Conservation (phyloP, 1,140 invertebrate species). For the Drosophila guanche region DNA sequence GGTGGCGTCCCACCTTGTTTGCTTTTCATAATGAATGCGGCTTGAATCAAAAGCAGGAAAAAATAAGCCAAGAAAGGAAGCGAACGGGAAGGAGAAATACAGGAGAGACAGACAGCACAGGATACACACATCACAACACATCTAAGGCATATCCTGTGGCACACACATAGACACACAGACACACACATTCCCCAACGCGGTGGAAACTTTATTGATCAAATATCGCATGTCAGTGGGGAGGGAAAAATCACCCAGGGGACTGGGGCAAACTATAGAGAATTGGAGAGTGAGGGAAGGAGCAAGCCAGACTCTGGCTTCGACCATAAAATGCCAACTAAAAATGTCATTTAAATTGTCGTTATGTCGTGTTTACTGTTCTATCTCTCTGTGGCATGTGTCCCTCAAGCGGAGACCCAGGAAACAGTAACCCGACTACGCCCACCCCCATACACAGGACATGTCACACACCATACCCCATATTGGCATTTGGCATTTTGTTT, state of each 20-base stretch:
- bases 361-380: slow-evolving; percentile 70
- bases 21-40: slow-evolving; percentile 80
- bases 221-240: slow-evolving; percentile 73
- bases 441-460: not conserved
- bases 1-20: slow-evolving; percentile 53
- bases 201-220: slow-evolving; percentile 73
- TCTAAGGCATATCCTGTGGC: slow-evolving; percentile 13
- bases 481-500: slow-evolving; percentile 13
- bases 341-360: slow-evolving; percentile 78
- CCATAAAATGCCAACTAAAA: slow-evolving; percentile 74
- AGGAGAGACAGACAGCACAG: slow-evolving; percentile 51
- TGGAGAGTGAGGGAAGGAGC: slow-evolving; percentile 3
- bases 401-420: no score
- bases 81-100: slow-evolving; percentile 2
- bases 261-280: slow-evolving; percentile 15
- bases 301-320: slow-evolving; percentile 19
- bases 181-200: slow-evolving; percentile 2
- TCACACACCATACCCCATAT: slow-evolving; percentile 1
- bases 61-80: slow-evolving; percentile 41
- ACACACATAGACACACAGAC: not conserved
- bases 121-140: slow-evolving; percentile 51
- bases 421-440: slow-evolving; percentile 1
- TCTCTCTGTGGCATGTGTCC: slow-evolving; percentile 23
- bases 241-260: slow-evolving; percentile 15
- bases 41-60: slow-evolving; percentile 56